Base-by-base conservation (phyloP, 2,888 invertebrate genomes). In the Artemia sinica region DNA sequence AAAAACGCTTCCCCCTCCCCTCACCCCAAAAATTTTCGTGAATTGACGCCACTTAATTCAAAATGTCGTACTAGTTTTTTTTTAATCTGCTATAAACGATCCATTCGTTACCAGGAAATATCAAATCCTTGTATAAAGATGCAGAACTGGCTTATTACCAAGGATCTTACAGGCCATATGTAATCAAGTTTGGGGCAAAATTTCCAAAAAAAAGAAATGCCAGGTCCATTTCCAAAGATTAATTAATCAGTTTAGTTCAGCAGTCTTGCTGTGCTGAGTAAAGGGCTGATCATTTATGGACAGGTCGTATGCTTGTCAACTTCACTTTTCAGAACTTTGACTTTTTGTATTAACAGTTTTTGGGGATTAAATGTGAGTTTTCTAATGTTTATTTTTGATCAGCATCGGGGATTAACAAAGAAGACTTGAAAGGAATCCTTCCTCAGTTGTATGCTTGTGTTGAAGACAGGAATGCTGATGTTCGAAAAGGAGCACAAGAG, bases 401-500 rank as follows among this genome's bases (percentile, higher is more conserved):
- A 81, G 86, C 66, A 79, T 81, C 4, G 89, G 88, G 76, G 83
- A 86, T 91, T 74, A 83, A 87, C 0, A 88, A 87, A 75, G 89
- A 91, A 72, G 95, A 95, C 78, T 78, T 96, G 2, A 77, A 84
- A 0, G 78, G 84, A 2, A 88, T 91, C 78, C 79, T 94, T 70
- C 87, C 89, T 0, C 81, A 84, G 73, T 78, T 96, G 69, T 91
- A 85, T 78, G 82, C 84, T 52, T 89, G 91, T 75, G 78, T 95
- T 70, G 94, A 93, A 76, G 95, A 96, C 79, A 84, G 96, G 69
- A 91, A 87, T 76, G 88, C 85, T 0, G 94, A 94, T 73, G 94
- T 96, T 7, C 82, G 95, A 12, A 92, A 91, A 76, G 89, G 88
- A 75, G 87, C 93, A 1, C 86, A 87, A 69, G 94, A 94, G 76